Base-by-base conservation (phyloP, 2,797 vertebrate genomes). In the Gallinago nigripennis region DNA sequence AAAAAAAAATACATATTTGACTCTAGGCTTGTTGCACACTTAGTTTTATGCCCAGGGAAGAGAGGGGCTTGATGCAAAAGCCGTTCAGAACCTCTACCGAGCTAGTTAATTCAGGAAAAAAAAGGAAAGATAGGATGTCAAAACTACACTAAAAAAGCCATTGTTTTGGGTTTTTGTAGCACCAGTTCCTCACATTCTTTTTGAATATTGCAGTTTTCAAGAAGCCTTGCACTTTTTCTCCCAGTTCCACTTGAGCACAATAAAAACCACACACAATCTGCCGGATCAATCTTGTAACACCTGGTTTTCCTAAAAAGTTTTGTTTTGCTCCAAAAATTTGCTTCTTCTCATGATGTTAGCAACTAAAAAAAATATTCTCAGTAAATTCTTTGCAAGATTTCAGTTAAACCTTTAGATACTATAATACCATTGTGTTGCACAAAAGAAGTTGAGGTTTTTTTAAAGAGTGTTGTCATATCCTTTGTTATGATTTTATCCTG, bases 241-340 rank as follows among this genome's bases (percentile, higher is more conserved):
- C 13, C 23, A 81, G 11, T 45, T 8, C 8, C 16, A 46, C 16
- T 61, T n/a, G 18, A 77, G 8, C 4, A 57, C 9, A 64, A 48
- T n/a, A 83, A 86, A 82, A 70, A 3, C 11, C 77, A 13, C 41
- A 16, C 41, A 41, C 41, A 41, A 41, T 65, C 25, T 85, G 4
- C 12, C 11, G 58, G 13, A 56, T 24, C 3, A 2, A 2, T 1
- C 12, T 54, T 45, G 6, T 50, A 90, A 39, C 31, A 81, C 10
- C 3, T 50, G 4, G 3, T 39, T 84, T 64, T 60, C 31, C 23
- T 63, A 53, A 70, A 70, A 66, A 7, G 3, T 28, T 63, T 39
- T 0, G 8, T 46, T 81, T 88, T 35, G 7, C 0, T 72, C 0
- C 31, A 69, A 56, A 76, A 39, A 17, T 0, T 0, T 23, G 2